Conservation (phyloP, 2,888 invertebrate genomes). For the Laspeyria flexula region DNA sequence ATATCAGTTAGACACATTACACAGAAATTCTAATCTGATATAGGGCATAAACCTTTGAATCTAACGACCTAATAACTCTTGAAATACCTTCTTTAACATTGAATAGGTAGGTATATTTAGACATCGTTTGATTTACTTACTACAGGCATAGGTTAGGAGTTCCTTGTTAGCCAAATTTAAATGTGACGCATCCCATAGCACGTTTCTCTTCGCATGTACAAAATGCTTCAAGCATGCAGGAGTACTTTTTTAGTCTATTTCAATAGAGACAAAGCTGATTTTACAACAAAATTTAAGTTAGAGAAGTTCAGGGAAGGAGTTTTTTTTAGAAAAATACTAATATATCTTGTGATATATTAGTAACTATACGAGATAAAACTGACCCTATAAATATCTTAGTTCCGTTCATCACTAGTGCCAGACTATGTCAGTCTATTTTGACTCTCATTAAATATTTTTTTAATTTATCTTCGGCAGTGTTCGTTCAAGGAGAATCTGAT, state of each 20-base stretch:
- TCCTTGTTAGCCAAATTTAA: background rate
- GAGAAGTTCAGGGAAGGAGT: too few species aligned
- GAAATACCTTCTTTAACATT: background rate
- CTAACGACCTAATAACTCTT: background rate
- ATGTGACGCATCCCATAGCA: too few species aligned
- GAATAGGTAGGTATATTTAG: background rate
- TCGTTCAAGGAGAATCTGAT: conserved; percentile 11
- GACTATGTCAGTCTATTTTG: conserved; percentile 21
- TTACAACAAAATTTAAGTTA: too few species aligned
- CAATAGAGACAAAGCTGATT: too few species aligned
- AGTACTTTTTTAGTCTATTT: too few species aligned
- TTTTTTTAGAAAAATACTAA: too few species aligned
- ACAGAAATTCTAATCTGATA: background rate
- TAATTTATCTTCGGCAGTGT: conserved; percentile 32
- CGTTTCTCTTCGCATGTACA: too few species aligned
- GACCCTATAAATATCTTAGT: background rate
- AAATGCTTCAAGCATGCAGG: too few species aligned
- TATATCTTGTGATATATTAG: background rate
- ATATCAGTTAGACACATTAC: conserved; percentile 12
- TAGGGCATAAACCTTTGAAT: background rate
- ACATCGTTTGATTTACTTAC: background rate
- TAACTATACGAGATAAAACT: background rate
- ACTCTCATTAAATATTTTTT: conserved; percentile 14
- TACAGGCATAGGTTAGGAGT: too few species aligned
- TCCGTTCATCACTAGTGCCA: conserved; percentile 7